These are phyloP conservation scores for Volucella inflata DNA, from an alignment of 2,888 invertebrate species.

Conservation along the genomic window DNA sequence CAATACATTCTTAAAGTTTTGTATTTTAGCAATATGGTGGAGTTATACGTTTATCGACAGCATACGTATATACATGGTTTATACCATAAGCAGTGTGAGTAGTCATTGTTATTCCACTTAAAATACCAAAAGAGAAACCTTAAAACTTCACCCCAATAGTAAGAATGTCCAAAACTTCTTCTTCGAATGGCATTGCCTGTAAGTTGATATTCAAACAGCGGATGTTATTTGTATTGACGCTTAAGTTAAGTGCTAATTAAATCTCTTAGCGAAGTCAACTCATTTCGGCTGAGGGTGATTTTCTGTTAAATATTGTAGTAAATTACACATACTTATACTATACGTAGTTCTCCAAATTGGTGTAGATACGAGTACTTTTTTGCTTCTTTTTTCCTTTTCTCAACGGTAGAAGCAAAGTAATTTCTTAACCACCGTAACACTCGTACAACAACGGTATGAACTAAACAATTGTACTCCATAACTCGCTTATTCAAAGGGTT, in stretches of 20 bases:
- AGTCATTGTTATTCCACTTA: slow-evolving; percentile 34
- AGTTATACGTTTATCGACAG: neutral
- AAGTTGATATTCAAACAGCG: slow-evolving; percentile 38
- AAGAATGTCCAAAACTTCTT: slow-evolving; percentile 43
- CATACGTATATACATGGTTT: neutral
- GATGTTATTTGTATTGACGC: slow-evolving; percentile 33
- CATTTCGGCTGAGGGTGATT: slow-evolving; percentile 15
- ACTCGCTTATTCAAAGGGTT: slow-evolving; percentile 17
- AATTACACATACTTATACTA: neutral
- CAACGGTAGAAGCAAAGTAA: neutral
- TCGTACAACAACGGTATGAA: slow-evolving; percentile 6
- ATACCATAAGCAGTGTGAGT: slow-evolving; percentile 5
- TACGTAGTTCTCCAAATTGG: neutral
- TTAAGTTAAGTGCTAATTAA: slow-evolving; percentile 19
- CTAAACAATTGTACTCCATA: neutral
- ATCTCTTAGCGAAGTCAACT: slow-evolving; percentile 2
- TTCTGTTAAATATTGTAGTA: slow-evolving; percentile 31
- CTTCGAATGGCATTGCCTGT: slow-evolving; percentile 29
- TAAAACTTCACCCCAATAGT: slow-evolving; percentile 1
- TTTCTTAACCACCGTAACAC: slow-evolving; percentile 29
- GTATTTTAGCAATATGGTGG: too few species aligned
- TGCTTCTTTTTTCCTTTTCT: neutral
- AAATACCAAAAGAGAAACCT: neutral
- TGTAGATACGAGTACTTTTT: neutral
- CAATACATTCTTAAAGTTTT: too few species aligned